phyloP scores from a whole-genome alignment of 92 coral and sea anemone genomes.

The Zoanthus solanderi region DNA sequence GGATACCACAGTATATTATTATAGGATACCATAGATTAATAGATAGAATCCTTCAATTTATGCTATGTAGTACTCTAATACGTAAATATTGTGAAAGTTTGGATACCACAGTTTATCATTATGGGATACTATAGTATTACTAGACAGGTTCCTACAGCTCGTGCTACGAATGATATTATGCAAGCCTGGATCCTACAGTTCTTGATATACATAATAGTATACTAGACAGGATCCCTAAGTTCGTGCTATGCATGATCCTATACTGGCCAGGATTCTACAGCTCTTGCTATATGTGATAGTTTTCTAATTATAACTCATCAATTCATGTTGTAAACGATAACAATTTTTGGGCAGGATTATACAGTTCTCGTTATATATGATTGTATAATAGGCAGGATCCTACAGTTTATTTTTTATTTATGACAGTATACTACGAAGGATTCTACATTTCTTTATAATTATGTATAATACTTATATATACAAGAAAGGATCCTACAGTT shows the following conservation, averaged over 20 bases:
- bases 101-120: background rate
- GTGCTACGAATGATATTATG: too few species aligned
- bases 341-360: too few species aligned
- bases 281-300: too few species aligned
- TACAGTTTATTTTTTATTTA: constrained; percentile 16
- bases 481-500: background rate
- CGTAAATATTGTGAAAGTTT: background rate
- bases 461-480: background rate
- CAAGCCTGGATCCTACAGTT: too few species aligned
- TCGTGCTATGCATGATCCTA: too few species aligned
- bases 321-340: too few species aligned
- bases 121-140: background rate
- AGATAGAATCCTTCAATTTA: background rate
- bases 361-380: background rate
- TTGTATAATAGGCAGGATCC: background rate
- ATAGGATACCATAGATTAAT: background rate
- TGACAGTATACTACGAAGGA: background rate
- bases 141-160: too few species aligned
- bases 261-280: too few species aligned
- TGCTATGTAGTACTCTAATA: background rate
- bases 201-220: too few species aligned
- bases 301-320: too few species aligned
- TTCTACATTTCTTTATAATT: background rate
- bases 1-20: background rate
- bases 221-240: too few species aligned